phyloP scores from a whole-genome alignment of 64 coral and sea anemone genomes.

The Dendrophyllia cribrosa region DNA sequence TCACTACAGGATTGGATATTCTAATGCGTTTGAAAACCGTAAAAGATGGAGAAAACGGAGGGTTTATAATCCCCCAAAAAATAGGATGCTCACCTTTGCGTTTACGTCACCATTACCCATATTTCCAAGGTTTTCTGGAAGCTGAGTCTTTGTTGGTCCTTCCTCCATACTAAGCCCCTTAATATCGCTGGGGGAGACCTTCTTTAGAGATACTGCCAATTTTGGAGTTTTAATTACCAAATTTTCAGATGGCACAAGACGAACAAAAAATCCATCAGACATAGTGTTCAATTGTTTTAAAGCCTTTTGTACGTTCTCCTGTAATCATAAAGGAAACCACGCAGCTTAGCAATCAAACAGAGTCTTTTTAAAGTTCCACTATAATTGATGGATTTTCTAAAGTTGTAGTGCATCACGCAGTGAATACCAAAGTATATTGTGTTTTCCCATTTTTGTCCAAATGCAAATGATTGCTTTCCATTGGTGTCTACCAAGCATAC shows the following conservation, averaged over 20 bases:
- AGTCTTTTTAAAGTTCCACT: no score
- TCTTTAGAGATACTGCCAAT: background rate
- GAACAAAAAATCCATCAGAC: constrained; percentile 3
- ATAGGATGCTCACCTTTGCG: background rate
- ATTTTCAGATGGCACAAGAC: constrained; percentile 3
- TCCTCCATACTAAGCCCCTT: constrained; percentile 31
- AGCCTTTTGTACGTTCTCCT: background rate
- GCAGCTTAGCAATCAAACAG: no score
- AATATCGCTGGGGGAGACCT: background rate
- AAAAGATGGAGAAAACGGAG: no score
- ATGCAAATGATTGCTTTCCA: no score
- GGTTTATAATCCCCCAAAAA: no score
- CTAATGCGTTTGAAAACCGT: no score
- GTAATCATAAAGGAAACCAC: background rate
- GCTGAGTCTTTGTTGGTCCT: background rate
- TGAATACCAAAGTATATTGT: no score
- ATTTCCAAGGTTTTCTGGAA: background rate
- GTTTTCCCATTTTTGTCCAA: no score
- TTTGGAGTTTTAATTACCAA: background rate
- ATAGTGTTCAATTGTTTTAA: background rate
- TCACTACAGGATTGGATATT: no score
- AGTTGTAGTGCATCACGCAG: no score
- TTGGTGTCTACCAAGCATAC: no score
- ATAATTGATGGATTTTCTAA: no score
- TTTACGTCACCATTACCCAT: background rate